Base-by-base conservation (phyloP, 2,113 vertebrate genomes). In the Alouatta palliata region DNA sequence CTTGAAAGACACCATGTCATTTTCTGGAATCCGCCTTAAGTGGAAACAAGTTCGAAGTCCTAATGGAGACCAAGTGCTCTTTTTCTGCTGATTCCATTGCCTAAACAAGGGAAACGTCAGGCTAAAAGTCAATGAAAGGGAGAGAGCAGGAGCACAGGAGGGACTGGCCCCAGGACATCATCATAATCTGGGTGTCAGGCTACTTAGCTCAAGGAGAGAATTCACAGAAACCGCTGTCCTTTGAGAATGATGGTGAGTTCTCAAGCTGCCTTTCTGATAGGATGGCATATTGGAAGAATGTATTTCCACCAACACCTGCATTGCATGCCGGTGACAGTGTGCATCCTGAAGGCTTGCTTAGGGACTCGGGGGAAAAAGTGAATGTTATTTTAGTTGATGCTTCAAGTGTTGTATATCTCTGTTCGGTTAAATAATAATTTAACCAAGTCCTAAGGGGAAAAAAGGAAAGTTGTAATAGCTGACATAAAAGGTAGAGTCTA, bases 11-110 rank as follows among this genome's bases (percentile, higher is more conserved):
- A 73, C 20, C 1, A 0, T 77, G 35, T 84, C 52, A 49, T 80
- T 90, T 92, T 45, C 89, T 81, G 77, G 79, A 91, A 49, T 75
- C 14, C 0, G 2, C 80, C 75, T 77, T 58, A 79, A 79, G 13
- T 87, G n/a, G 54, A 54, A 96, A 66, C 61, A 66, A 84, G 20
- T 87, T 90, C 56, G 73, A n/a, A 89, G 86, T 88, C 82, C 93
- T 95, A 45, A 43, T 12, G 19, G 40, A 91, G 82, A 91, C 80
- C 43, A 52, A 84, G 70, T 32, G 23, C 49, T 23, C 20, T 93
- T 90, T 95, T 76, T 92, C 64, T 94, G 35, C 7, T 43, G n/a
- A 37, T 88, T 71, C 43, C n/a, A 21, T 3, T 2, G 75, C 54
- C 83, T 49, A 17, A 32, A 71, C 66, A 88, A 85, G 56, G 47